These are phyloP conservation scores for Craseonycteris thonglongyai DNA, from an alignment of 2,113 vertebrate genomes.

Conservation along the genomic window DNA sequence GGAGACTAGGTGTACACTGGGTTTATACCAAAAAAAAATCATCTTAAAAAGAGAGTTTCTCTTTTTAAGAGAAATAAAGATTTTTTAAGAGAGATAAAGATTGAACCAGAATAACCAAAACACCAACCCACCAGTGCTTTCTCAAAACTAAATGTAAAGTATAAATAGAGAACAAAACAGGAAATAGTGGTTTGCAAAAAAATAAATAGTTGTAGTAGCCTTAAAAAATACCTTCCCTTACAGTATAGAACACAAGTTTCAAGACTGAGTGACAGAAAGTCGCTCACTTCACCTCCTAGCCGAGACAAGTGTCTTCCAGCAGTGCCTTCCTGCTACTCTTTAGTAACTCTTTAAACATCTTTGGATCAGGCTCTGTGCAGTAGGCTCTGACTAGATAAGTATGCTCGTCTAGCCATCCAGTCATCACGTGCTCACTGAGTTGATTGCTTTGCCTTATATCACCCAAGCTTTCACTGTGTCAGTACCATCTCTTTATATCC, in stretches of 20 bases:
- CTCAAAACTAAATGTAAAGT: constrained; percentile 64
- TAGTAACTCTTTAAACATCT: neutral
- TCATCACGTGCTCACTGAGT: accelerated
- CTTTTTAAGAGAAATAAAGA: no score
- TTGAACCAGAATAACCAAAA: constrained; percentile 61
- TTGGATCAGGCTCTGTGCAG: accelerated
- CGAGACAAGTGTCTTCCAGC: neutral
- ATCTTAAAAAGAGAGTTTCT: constrained; percentile 57
- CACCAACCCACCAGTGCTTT: constrained; percentile 44
- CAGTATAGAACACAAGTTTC: neutral
- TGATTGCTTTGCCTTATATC: neutral
- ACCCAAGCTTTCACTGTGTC: neutral
- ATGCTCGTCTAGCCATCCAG: neutral
- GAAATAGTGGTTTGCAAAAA: constrained; percentile 57
- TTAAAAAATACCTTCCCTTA: neutral
- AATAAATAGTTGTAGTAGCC: neutral
- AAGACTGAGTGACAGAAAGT: neutral
- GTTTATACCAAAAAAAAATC: neutral
- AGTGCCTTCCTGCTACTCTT: neutral
- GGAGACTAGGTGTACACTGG: neutral
- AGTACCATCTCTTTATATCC: neutral
- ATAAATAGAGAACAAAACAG: constrained; percentile 73
- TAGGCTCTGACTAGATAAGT: neutral
- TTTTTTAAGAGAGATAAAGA: no score
- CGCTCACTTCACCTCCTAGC: neutral